Evolutionary conservation across 2,888 invertebrate genomes (phyloP), one percentile per base, ranked within the genome.

Genomic region (Eretmocerus hayati): DNA sequence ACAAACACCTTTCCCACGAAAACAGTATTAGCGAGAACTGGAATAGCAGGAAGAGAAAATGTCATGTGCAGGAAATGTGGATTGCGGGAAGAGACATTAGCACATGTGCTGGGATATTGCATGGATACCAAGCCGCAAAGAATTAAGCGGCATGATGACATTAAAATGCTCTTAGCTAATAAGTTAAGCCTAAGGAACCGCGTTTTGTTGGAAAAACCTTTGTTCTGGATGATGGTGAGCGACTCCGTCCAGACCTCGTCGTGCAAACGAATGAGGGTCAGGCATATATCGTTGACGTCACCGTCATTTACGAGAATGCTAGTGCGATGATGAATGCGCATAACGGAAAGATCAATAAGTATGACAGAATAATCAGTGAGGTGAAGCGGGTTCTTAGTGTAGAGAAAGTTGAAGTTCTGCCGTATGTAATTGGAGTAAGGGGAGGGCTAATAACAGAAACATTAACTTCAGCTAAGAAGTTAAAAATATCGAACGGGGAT

Each of bases 191-290:
- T n/a, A n/a, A n/a, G n/a, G n/a, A n/a, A 11, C 35, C 35, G 8
- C 4, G 35, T 35, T 16, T 5, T 5, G 3, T 8, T 9, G 3
- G 35, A 35, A 18, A 15, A 35, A 13, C 15, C 4, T 35, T 26
- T 26, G 26, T 18, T 15, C 9, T 35, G 16, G 15, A 8, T n/a
- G n/a, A n/a, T 8, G 16, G 26, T 8, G 26, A 26, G 26, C 8
- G 5, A 13, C 18, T 35, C 16, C 35, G 16, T 9, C 35, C 35
- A 9, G 35, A 35, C 5, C 11, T 35, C 35, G 16, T 35, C 13
- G 35, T 35, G n/a, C 8, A 35, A 35, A 9, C 2, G 40, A 42
- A 56, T 41, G 23, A 40, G 31, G 31, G 15, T 1, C 4, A 33
- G 44, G 37, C 35, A 13, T 18, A 16, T 13, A 11, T 35, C 8